A percentile compares a stretch with the other conserved stretches of the same genome.
Evolutionary conservation across 37 sponge, comb jelly and placozoan genomes (phyloP).

Genomic region (Chondrilla cf. caribensis): DNA sequence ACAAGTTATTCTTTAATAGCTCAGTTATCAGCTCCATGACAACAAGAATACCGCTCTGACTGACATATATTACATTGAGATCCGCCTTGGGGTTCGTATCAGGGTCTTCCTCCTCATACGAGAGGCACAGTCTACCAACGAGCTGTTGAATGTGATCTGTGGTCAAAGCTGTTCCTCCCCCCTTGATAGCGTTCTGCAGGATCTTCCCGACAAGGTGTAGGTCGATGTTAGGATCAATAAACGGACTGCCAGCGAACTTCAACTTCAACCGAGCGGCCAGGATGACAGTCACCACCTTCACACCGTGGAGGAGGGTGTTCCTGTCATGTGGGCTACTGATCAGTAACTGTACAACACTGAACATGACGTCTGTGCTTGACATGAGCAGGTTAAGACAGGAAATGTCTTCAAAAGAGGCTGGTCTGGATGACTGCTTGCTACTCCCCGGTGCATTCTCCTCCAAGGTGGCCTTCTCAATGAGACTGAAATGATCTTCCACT

Average conservation of each 20-base stretch:
- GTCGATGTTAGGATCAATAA: background rate
- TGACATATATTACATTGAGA: too few relatives aligned
- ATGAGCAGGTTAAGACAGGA: background rate
- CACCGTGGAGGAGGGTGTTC: background rate
- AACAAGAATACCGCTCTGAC: too few relatives aligned
- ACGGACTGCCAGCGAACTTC: background rate
- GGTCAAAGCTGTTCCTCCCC: too few relatives aligned
- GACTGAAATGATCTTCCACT: background rate
- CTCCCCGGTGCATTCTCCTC: background rate
- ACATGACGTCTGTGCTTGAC: background rate
- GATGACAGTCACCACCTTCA: background rate
- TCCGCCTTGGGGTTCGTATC: background rate
- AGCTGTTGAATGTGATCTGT: background rate
- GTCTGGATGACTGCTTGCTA: background rate
- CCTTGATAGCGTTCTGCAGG: background rate
- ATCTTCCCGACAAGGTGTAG: background rate
- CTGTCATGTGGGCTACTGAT: background rate
- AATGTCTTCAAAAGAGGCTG: background rate
- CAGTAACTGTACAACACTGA: background rate
- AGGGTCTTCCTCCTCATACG: conserved; percentile 1
- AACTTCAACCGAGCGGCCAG: background rate
- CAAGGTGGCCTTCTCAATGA: background rate
- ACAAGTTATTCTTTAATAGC: too few relatives aligned
- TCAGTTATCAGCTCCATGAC: too few relatives aligned
- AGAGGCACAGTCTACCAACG: background rate